phyloP scores from a whole-genome alignment of 2,888 invertebrate species.

The Ectobius pallidus region DNA sequence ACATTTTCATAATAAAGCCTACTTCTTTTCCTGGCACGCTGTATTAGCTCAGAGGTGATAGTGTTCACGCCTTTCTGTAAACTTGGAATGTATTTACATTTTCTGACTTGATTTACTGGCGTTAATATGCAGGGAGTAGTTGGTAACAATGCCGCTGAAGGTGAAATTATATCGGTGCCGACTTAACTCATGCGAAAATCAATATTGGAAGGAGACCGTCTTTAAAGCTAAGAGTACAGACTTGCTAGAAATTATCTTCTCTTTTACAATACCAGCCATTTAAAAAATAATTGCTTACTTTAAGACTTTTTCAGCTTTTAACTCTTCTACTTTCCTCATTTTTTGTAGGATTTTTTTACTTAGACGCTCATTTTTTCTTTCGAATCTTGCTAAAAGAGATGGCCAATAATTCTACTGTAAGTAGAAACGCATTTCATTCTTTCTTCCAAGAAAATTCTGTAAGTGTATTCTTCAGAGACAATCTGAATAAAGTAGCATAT shows the following conservation, averaged over 20 bases:
- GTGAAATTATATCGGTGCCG: constrained; percentile 7
- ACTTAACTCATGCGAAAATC: neutral
- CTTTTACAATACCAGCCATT: neutral
- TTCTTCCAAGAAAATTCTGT: neutral
- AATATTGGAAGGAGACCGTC: constrained; percentile 5
- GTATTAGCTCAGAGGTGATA: too few species aligned
- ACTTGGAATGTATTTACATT: too few species aligned
- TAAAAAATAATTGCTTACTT: too few species aligned
- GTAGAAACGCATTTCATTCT: too few species aligned
- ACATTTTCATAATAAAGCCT: too few species aligned
- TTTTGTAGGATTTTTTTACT: neutral
- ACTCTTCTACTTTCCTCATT: too few species aligned
- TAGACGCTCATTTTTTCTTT: neutral
- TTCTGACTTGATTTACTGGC: constrained; percentile 2
- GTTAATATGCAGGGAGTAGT: neutral
- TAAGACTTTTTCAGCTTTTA: too few species aligned
- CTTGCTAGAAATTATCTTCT: neutral
- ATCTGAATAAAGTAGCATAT: neutral
- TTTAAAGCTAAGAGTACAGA: constrained; percentile 2
- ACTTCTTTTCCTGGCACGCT: too few species aligned
- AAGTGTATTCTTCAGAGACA: neutral
- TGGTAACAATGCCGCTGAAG: constrained; percentile 7
- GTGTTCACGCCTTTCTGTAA: too few species aligned
- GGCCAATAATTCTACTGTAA: too few species aligned
- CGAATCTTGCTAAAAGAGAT: neutral